phyloP scores from a whole-genome alignment of 2,797 vertebrate species.

The Pterois miles region DNA sequence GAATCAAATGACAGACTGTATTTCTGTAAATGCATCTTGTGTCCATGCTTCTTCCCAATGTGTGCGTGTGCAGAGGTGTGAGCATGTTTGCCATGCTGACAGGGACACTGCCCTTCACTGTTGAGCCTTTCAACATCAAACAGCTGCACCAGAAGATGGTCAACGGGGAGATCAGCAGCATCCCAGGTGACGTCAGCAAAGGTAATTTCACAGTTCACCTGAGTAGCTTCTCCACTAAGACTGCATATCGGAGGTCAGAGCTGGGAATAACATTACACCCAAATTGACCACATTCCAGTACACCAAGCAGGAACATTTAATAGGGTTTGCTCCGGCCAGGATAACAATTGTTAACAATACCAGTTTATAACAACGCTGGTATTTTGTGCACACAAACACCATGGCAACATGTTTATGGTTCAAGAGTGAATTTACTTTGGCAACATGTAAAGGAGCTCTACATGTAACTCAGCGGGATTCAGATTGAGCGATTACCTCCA shows the following conservation, averaged over 20 bases:
- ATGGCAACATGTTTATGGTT: background rate
- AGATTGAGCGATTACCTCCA: no score
- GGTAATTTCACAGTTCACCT: slow-evolving; percentile 64
- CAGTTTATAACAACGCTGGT: no score
- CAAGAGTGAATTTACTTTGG: background rate
- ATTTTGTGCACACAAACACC: no score
- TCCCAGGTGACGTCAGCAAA: slow-evolving; percentile 86
- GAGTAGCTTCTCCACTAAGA: background rate
- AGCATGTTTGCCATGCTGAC: slow-evolving; percentile 90
- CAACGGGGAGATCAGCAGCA: slow-evolving; percentile 84
- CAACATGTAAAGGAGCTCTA: background rate
- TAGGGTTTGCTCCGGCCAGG: no score
- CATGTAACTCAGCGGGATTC: no score
- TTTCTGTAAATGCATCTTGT: background rate
- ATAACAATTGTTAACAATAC: no score
- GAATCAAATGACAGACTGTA: background rate
- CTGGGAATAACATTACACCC: no score
- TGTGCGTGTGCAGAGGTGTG: slow-evolving; percentile 78
- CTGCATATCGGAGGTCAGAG: no score
- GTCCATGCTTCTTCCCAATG: background rate
- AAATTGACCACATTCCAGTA: no score
- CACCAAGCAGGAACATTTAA: no score
- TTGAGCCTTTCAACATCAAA: slow-evolving; percentile 90
- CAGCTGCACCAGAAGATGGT: slow-evolving; percentile 89
- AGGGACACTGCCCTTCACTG: slow-evolving; percentile 84